These are phyloP conservation scores for Entomobrya multifasciata DNA, from an alignment of 2,888 invertebrate species.

Conservation along the genomic window DNA sequence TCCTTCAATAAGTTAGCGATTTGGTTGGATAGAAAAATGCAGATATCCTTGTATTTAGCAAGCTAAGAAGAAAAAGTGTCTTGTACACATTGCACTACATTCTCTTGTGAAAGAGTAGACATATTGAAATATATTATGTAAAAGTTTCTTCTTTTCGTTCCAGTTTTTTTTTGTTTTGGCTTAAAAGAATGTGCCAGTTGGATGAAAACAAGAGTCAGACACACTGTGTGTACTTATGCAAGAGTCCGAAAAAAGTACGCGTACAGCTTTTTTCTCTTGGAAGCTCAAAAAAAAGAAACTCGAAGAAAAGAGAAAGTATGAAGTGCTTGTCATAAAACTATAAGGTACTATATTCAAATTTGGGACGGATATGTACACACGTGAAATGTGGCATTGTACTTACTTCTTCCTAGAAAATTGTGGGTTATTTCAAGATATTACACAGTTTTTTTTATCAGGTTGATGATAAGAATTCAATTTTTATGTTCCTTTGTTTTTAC, in stretches of 20 bases:
- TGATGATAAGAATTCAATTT: too few relatives aligned
- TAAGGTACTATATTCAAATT: not conserved
- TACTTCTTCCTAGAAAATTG: not conserved
- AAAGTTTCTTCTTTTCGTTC: slow-evolving; percentile 6
- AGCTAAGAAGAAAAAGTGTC: slow-evolving; percentile 15
- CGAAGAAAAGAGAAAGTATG: not conserved
- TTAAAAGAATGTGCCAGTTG: slow-evolving; percentile 20
- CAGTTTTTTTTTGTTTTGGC: not conserved
- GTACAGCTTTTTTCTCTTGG: not conserved
- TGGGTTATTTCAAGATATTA: too few relatives aligned
- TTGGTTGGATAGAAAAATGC: not conserved
- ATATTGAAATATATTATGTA: slow-evolving; percentile 1
- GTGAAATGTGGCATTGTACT: not conserved
- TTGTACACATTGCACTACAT: not conserved
- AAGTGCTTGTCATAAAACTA: not conserved
- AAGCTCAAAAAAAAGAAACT: not conserved
- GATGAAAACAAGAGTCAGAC: not conserved
- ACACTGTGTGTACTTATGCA: not conserved
- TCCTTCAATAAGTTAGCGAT: slow-evolving; percentile 11
- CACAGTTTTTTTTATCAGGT: too few relatives aligned
- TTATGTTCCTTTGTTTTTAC: too few relatives aligned
- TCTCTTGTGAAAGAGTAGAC: not conserved
- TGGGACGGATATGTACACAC: not conserved
- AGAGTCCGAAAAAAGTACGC: too few relatives aligned
- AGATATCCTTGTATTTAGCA: too few relatives aligned